These are phyloP conservation scores for Clitarchus hookeri DNA, from an alignment of 2,888 invertebrate genomes.

Conservation along the genomic window DNA sequence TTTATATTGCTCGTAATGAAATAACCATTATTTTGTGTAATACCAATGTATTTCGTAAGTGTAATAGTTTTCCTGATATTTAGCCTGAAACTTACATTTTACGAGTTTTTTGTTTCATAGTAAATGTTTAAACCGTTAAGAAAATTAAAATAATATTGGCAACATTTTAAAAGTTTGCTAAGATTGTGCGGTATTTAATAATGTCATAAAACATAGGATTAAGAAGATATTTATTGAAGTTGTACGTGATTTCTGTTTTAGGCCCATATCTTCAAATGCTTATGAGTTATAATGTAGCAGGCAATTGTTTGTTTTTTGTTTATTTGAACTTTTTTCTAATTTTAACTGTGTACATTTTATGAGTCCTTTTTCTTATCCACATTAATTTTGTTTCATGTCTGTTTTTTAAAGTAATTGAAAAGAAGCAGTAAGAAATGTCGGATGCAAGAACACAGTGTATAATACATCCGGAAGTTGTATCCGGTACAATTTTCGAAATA, in stretches of 20 bases:
- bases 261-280: neutral
- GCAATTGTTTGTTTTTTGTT: neutral
- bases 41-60: neutral
- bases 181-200: neutral
- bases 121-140: conserved; percentile 11
- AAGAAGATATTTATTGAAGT: neutral
- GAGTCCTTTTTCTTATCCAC: neutral
- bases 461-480: neutral
- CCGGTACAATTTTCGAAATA: too few relatives aligned
- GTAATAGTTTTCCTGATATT: conserved; percentile 17
- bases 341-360: neutral
- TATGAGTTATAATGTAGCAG: neutral
- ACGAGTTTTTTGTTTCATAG: neutral
- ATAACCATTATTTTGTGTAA: neutral
- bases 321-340: neutral
- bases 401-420: neutral
- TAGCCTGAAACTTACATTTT: neutral
- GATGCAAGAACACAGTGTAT: conserved; percentile 9
- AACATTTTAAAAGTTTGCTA: neutral
- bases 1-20: neutral
- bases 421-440: too few relatives aligned
- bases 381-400: neutral
- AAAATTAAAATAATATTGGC: neutral
- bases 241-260: conserved; percentile 3
- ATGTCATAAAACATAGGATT: neutral